Evolutionary conservation across 2,888 invertebrate genomes (phyloP), one percentile per base, ranked within the genome.

Genomic region (Acleris literana): DNA sequence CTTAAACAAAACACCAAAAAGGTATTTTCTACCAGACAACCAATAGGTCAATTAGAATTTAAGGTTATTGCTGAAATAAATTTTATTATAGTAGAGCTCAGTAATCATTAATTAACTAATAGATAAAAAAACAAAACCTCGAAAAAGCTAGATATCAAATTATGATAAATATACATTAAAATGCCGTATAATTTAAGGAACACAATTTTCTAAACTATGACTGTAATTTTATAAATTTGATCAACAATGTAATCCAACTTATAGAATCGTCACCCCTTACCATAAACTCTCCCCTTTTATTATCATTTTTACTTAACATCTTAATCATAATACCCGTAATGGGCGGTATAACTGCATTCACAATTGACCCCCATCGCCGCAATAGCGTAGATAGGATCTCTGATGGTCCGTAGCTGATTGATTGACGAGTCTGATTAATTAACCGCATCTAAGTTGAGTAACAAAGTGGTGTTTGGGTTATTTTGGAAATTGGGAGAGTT

Each of bases 291-390:
- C 17, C 59, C 33, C 44, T 56, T 33, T 64, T 59, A 59, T 65
- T 46, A 62, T 57, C 57, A 62, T 62, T 48, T 66, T 62, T 66
- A 66, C 52, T 66, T 62, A 66, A 66, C 46, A 62, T 62, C 56
- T 62, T 66, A 56, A 65, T 65, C 65, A 44, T 61, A 65, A 65
- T 65, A 51, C 49, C 44, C 49, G 29, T 51, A 55, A 58, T 43
- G 49, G 57, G 62, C 48, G 33, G 39, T 39, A 55, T 55, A 55
- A 55, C 49, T 55, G 49, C 53, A 57, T 29, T 43, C 48, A 66
- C 66, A 66, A 66, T 66, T 66, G 66, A 57, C 66, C 66, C 66
- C 62, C 62, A 66, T 66, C 56, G 55, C 49, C 33, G 49, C 49
- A 59, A 49, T 18, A 18, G 52, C 25, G 61, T 44, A 63, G 62